Conservation (phyloP, 2,797 vertebrate species). For the Enteromius unitaeniatus region DNA sequence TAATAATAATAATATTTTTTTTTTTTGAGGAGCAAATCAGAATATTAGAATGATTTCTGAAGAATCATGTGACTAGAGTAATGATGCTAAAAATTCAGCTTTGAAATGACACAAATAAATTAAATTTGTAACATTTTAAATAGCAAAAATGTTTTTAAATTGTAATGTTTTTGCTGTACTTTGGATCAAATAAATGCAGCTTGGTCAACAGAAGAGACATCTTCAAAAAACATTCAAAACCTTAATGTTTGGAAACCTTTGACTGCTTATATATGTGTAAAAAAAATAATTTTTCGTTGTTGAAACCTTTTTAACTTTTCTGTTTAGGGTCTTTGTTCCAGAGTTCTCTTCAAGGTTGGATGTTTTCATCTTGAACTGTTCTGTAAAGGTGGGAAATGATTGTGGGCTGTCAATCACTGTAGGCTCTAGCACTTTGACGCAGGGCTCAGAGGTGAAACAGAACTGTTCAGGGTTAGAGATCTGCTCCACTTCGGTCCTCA, state of each 20-base stretch:
- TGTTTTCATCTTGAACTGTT: constrained; percentile 80
- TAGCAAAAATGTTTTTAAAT: not conserved
- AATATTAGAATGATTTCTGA: not conserved
- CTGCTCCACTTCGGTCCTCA: constrained; percentile 79
- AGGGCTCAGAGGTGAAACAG: constrained; percentile 73
- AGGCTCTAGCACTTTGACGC: constrained; percentile 80
- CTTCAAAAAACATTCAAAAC: not conserved
- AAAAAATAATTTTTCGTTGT: not conserved
- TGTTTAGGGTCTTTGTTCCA: constrained; percentile 86
- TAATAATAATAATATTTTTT: not conserved
- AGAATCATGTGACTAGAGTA: not conserved
- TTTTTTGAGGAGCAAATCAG: not conserved
- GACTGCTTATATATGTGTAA: not conserved
- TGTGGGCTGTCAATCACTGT: constrained; percentile 81
- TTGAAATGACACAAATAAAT: not conserved
- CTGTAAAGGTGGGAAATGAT: constrained; percentile 37
- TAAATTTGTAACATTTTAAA: not conserved
- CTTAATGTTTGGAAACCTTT: not conserved
- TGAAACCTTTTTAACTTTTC: not conserved
- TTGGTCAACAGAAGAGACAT: not conserved
- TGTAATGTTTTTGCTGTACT: too few relatives aligned
- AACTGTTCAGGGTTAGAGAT: constrained; percentile 74
- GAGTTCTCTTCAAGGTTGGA: constrained; percentile 80
- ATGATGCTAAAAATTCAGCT: not conserved
- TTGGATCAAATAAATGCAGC: not conserved